Conservation (phyloP, 2,888 invertebrate species). For the Stratiomys singularior region DNA sequence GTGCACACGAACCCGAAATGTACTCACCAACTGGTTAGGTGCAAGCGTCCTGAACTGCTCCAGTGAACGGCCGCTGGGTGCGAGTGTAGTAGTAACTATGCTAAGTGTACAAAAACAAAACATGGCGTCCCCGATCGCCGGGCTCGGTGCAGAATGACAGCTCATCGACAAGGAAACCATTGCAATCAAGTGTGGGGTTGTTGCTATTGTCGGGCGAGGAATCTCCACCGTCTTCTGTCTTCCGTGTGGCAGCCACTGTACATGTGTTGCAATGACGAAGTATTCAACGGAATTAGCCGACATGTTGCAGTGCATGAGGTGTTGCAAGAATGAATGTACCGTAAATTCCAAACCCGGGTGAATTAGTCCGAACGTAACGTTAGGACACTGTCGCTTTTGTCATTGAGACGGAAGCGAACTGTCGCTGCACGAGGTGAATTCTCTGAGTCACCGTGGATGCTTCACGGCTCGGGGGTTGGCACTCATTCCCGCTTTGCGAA, state of each 20-base stretch:
- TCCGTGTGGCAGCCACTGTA: neutral
- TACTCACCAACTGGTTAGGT: constrained; percentile 47
- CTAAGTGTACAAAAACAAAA: neutral
- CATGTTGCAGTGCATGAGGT: neutral
- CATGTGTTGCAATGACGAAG: too few species aligned
- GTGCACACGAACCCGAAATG: constrained; percentile 53
- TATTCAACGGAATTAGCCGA: neutral
- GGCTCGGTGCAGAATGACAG: neutral
- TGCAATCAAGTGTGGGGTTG: neutral
- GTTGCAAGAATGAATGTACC: neutral
- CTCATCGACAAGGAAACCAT: neutral
- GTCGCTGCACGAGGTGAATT: neutral
- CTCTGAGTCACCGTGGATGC: neutral
- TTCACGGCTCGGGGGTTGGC: neutral
- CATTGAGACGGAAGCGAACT: neutral
- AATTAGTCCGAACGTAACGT: neutral
- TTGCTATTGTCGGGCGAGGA: too few species aligned
- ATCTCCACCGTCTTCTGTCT: neutral
- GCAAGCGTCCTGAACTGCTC: constrained; percentile 45
- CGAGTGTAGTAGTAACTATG: too few species aligned
- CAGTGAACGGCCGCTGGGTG: constrained; percentile 28
- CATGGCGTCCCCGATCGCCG: neutral
- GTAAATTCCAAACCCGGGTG: neutral
- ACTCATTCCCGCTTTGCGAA: neutral
- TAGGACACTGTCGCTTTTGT: neutral